Evolutionary conservation across 2,888 invertebrate species (phyloP).

Genomic region (Heliconius erato): DNA sequence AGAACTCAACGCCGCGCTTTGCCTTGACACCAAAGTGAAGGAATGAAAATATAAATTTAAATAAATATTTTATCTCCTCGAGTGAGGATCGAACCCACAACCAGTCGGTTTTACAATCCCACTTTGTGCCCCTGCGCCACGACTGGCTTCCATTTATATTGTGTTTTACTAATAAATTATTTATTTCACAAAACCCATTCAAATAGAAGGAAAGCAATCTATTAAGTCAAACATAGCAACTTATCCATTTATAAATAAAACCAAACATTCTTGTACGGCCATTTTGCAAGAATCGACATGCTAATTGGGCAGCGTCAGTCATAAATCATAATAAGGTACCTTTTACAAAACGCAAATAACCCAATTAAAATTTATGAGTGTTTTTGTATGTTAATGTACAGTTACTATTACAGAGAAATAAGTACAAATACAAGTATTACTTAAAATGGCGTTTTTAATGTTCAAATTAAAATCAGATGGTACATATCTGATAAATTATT

Average conservation of each 20-base stretch:
- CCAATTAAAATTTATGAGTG: neutral
- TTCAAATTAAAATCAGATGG: neutral
- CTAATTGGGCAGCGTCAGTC: neutral
- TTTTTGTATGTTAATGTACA: neutral
- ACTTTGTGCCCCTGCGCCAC: too few species aligned
- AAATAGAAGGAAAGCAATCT: too few species aligned
- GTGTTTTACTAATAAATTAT: too few species aligned
- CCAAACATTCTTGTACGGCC: neutral
- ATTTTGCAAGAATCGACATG: slow-evolving; percentile 16
- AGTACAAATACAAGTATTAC: slow-evolving; percentile 9
- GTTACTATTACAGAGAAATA: neutral
- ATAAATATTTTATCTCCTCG: too few species aligned
- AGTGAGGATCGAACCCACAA: too few species aligned
- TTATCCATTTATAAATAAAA: neutral
- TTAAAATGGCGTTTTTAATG: neutral
- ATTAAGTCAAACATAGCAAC: neutral
- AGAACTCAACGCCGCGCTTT: too few species aligned
- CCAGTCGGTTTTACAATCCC: too few species aligned
- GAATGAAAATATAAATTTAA: too few species aligned
- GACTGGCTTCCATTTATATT: too few species aligned
- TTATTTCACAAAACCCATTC: too few species aligned
- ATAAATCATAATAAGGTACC: neutral
- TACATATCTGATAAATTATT: neutral
- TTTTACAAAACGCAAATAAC: neutral
- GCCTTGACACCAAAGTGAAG: too few species aligned